Evolutionary conservation across 2,888 invertebrate species (phyloP).

Genomic region (Escarpia spicata): DNA sequence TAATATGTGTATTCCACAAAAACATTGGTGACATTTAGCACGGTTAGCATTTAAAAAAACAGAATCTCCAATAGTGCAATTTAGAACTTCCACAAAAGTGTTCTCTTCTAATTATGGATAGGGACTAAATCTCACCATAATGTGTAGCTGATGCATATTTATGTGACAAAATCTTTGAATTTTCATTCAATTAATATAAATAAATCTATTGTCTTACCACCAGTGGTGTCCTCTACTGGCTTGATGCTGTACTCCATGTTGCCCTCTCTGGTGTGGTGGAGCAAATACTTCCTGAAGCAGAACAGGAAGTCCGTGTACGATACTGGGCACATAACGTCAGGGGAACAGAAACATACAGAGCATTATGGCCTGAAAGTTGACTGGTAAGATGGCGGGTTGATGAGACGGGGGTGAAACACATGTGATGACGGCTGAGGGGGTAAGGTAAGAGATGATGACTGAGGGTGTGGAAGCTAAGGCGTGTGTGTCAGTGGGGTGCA

Average conservation of each 20-base stretch:
- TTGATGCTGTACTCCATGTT: conserved; percentile 42
- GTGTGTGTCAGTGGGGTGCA: background rate
- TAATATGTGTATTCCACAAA: too few relatives aligned
- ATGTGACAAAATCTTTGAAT: background rate
- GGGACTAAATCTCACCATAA: too few relatives aligned
- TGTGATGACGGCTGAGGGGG: background rate
- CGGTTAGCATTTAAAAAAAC: background rate
- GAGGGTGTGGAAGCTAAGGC: background rate
- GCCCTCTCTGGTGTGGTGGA: conserved; percentile 38
- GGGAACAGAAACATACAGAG: background rate
- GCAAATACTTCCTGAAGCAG: conserved; percentile 44
- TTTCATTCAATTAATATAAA: background rate
- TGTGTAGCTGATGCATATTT: background rate
- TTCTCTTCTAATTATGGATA: too few relatives aligned
- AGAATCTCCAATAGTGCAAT: background rate
- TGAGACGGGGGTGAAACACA: background rate
- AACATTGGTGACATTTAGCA: background rate
- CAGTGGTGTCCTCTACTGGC: conserved; percentile 39
- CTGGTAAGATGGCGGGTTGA: background rate
- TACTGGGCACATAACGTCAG: background rate
- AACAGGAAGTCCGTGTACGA: background rate
- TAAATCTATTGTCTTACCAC: conserved; percentile 30
- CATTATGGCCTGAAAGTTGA: background rate
- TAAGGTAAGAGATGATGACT: background rate
- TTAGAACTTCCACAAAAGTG: background rate